Evolutionary conservation across 2,888 invertebrate species (phyloP).

Genomic region (Carabus problematicus): DNA sequence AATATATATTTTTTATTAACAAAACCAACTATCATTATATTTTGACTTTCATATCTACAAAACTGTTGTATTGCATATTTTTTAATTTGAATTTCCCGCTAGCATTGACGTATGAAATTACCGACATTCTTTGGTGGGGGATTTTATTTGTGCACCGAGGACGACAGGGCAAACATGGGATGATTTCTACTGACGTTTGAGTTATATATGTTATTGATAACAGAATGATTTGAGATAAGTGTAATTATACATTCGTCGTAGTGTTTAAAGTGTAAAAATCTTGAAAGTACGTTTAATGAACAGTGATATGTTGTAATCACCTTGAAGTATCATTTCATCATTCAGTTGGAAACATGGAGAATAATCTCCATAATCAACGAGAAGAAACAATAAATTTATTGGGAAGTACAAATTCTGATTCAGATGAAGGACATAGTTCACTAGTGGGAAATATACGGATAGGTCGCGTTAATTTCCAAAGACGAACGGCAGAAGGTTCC

Average conservation of each 20-base stretch:
- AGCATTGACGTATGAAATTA: not conserved
- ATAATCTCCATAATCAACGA: slow-evolving; percentile 9
- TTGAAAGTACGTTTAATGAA: too few relatives aligned
- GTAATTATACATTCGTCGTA: too few relatives aligned
- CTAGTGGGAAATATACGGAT: slow-evolving; percentile 38
- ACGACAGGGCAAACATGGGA: slow-evolving; percentile 29
- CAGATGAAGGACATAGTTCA: slow-evolving; percentile 16
- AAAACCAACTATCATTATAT: too few relatives aligned
- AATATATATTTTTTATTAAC: slow-evolving; percentile 21
- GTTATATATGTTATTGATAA: not conserved
- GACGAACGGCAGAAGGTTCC: slow-evolving; percentile 55
- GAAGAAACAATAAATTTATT: slow-evolving; percentile 25
- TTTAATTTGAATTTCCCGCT: not conserved
- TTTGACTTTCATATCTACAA: not conserved
- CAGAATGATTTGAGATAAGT: too few relatives aligned
- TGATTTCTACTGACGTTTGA: slow-evolving; percentile 28
- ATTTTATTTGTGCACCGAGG: slow-evolving; percentile 18
- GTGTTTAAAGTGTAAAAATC: too few relatives aligned
- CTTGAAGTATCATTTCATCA: too few relatives aligned
- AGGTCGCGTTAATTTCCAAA: slow-evolving; percentile 44
- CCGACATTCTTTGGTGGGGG: not conserved
- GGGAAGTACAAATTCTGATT: slow-evolving; percentile 14
- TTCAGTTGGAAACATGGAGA: too few relatives aligned
- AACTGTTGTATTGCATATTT: not conserved
- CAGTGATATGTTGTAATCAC: too few relatives aligned